Percentiles rank a stretch among this genome's conserved stretches.
phyloP scores from a whole-genome alignment of 2,888 invertebrate genomes.

The Tortricodes alternella region DNA sequence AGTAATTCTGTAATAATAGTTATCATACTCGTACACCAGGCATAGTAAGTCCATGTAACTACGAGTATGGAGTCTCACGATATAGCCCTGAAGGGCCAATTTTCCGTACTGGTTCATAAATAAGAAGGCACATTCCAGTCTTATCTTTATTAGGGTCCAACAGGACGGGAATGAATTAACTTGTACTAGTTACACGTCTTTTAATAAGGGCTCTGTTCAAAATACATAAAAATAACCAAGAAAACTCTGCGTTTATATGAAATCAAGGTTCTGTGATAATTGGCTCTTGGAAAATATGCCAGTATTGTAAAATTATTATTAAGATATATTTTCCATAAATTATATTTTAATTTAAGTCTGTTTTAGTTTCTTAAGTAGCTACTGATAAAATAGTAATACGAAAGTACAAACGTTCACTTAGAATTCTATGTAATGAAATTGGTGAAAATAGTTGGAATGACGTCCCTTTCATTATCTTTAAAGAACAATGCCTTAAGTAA shows the following conservation, averaged over 20 bases:
- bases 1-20: too few relatives aligned
- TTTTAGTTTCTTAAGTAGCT: too few relatives aligned
- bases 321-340: too few relatives aligned
- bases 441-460: too few relatives aligned
- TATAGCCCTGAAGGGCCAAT: constrained; percentile 21
- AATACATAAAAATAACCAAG: too few relatives aligned
- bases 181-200: constrained; percentile 1
- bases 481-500: not conserved
- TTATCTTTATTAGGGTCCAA: constrained; percentile 28
- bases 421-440: too few relatives aligned
- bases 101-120: constrained; percentile 23
- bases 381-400: too few relatives aligned
- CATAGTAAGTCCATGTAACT: constrained; percentile 2
- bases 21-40: not conserved
- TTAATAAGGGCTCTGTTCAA: not conserved
- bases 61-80: not conserved
- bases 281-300: too few relatives aligned
- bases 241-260: not conserved
- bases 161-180: constrained; percentile 15
- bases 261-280: not conserved
- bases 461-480: too few relatives aligned
- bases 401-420: too few relatives aligned
- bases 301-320: too few relatives aligned
- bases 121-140: constrained; percentile 17
- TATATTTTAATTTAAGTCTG: too few relatives aligned